These are phyloP conservation scores for Eulemur macaco DNA, from an alignment of 2,113 vertebrate species.

Conservation along the genomic window DNA sequence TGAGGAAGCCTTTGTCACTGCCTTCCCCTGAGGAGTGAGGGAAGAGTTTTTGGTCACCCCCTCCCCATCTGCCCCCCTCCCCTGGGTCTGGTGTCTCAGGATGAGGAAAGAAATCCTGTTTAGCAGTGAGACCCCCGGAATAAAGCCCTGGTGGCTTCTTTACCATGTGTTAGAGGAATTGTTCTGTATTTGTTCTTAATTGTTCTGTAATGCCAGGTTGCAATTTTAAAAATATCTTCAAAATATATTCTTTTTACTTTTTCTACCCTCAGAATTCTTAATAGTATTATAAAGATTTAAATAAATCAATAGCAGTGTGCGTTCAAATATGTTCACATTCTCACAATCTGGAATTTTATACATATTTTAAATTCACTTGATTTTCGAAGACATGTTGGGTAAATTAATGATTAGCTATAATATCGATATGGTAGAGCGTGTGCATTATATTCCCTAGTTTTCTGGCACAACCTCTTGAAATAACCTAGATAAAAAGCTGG, in stretches of 20 bases:
- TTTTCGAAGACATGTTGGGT: neutral
- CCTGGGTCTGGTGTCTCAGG: slow-evolving; percentile 31
- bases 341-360: neutral
- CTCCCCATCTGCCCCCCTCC: neutral
- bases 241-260: neutral
- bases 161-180: neutral
- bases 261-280: neutral
- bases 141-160: neutral
- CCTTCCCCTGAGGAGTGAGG: slow-evolving; percentile 62
- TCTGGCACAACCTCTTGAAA: slow-evolving; percentile 29
- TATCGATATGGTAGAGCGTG: neutral
- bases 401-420: slow-evolving; percentile 55
- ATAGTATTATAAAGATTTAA: neutral
- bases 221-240: slow-evolving; percentile 6
- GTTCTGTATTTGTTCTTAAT: neutral
- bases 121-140: neutral
- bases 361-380: neutral
- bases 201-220: neutral
- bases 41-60: slow-evolving; percentile 62
- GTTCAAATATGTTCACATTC: neutral
- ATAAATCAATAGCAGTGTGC: neutral
- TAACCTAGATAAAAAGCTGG: slow-evolving; percentile 65
- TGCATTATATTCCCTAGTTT: neutral
- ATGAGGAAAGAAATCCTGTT: neutral
- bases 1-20: slow-evolving; percentile 74